Percentiles rank a stretch among this genome's conserved stretches.
Evolutionary conservation across 2,797 vertebrate genomes (phyloP).

Genomic region (Micrastur ruficollis): DNA sequence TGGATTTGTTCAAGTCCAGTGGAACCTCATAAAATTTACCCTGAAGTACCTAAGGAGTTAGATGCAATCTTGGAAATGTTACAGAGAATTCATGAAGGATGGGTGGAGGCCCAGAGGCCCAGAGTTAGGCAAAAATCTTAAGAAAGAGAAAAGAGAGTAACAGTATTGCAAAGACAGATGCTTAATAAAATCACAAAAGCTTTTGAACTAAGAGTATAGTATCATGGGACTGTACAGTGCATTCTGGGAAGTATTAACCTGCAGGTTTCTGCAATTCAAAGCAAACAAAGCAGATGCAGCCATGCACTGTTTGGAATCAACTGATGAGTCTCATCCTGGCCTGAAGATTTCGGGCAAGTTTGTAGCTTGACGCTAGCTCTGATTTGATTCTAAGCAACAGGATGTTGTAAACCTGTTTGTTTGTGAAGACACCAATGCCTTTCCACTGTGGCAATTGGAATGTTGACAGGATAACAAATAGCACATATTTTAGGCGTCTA

Average conservation of each 20-base stretch:
- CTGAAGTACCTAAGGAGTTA: not conserved
- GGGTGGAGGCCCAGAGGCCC: not conserved
- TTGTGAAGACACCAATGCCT: not conserved
- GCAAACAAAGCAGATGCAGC: not conserved
- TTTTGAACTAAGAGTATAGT: not conserved
- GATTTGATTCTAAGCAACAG: not conserved
- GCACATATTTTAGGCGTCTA: not conserved
- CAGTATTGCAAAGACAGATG: not conserved
- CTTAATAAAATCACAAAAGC: not conserved
- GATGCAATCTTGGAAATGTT: not conserved
- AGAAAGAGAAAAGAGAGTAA: not conserved
- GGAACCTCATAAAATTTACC: not conserved
- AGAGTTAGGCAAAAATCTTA: not conserved
- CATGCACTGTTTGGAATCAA: not conserved
- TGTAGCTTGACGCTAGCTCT: not conserved
- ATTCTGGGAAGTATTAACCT: not conserved
- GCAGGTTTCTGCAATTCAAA: not conserved
- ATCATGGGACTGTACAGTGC: not conserved
- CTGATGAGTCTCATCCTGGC: not conserved
- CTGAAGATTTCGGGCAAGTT: not conserved
- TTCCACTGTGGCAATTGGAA: not conserved
- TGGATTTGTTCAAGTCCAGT: not conserved
- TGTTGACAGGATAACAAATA: not conserved
- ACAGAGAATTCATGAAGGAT: not conserved
- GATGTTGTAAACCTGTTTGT: not conserved